Base-by-base conservation (phyloP, 2,113 vertebrate species). In the Sebastes schlegelii region DNA sequence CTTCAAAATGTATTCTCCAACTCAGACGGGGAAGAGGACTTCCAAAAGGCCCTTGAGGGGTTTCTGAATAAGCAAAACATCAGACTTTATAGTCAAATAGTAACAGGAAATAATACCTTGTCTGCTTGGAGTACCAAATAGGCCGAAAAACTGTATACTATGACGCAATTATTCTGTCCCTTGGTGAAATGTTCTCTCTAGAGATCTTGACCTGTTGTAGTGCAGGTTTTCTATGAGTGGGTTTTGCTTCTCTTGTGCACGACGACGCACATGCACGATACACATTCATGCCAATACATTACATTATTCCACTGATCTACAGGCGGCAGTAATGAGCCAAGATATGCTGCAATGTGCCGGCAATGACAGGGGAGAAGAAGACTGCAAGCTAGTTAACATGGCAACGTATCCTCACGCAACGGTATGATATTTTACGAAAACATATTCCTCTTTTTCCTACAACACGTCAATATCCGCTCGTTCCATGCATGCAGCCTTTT, bases 1-100 rank as follows among this genome's bases (percentile, higher is more conserved):
- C 34, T 87, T 86, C 72, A 66, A 74, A 73, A 83, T 74, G 67
- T 64, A 43, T 83, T 82, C 73, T 81, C 68, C n/a, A 23, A 13
- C 61, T 55, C 77, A 60, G 72, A 6, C 52, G 45, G 11, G 46
- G 11, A 80, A 62, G 76, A 68, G 43, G 55, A 71, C 42, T 74
- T 78, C 51, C 43, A 77, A 71, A 82, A 54, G 75, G 42, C 67
- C 74, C 12, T 7, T 45, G 26, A 60, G 49, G 21, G 58, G 5
- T 17, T 66, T 79, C 40, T 84, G 54, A 77, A 69, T 42, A 17
- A 79, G 43, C 51, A 57, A 48, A 69, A 79, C 74, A 68, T 79
- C 34, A 40, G 43, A 80, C 4, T 34, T 66, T 42, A 48, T 8
- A 54, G 46, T 71, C 52, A 63, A 68, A 71, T 43, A 75, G 26